Evolutionary conservation across 2,797 vertebrate genomes (phyloP).

Genomic region (Falco concolor): DNA sequence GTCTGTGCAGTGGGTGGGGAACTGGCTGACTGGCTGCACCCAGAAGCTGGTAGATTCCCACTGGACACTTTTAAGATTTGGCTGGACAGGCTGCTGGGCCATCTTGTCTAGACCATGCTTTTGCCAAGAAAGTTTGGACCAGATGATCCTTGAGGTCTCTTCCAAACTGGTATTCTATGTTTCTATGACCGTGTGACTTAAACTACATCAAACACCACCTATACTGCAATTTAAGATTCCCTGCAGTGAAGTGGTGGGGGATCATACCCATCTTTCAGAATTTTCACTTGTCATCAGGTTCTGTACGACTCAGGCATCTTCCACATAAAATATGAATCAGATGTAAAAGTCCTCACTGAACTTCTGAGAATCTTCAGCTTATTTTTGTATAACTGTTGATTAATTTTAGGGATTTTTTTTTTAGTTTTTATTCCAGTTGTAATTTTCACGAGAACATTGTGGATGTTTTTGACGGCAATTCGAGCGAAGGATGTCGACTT

Average conservation of each 20-base stretch:
- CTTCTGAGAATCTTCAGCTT: neutral
- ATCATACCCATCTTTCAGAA: neutral
- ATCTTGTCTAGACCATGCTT: neutral
- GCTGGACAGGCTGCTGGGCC: neutral
- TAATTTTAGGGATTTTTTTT: neutral
- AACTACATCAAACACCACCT: neutral
- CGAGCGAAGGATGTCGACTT: neutral
- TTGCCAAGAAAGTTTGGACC: neutral
- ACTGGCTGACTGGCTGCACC: too few relatives aligned
- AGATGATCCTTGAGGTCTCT: neutral
- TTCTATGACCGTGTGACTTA: neutral
- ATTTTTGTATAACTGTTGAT: neutral
- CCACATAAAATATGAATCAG: neutral
- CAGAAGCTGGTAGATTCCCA: neutral
- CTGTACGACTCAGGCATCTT: neutral
- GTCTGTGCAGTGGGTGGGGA: too few relatives aligned
- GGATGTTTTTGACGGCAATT: neutral
- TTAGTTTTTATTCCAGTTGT: neutral
- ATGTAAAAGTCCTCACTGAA: neutral
- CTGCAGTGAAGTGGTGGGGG: neutral
- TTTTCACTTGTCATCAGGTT: neutral
- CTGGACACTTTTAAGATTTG: neutral
- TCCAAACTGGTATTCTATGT: neutral
- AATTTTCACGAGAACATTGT: neutral
- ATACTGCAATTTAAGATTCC: neutral